A percentile compares a stretch with the other conserved stretches of the same genome.
Conservation (phyloP, 1,140 invertebrate genomes). For the Manduca sexta region DNA sequence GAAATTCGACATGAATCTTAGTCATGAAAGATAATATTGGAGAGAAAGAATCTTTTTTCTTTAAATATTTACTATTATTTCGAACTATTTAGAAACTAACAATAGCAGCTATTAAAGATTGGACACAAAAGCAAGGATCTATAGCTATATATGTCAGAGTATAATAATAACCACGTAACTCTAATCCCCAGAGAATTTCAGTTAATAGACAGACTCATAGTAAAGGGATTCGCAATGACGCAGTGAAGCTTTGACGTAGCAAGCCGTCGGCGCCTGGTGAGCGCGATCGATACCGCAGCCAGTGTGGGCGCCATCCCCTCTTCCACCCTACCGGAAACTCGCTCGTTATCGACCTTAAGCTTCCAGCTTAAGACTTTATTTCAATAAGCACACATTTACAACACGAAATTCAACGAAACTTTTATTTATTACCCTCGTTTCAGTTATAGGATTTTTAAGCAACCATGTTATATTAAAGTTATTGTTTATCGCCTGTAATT, state of each 20-base stretch:
- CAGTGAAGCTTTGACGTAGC: constrained; percentile 47
- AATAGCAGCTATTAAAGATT: too few relatives aligned
- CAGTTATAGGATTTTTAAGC: neutral
- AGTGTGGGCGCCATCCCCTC: constrained; percentile 41
- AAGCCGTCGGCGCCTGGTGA: constrained; percentile 33
- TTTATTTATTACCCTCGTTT: neutral
- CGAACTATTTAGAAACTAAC: too few relatives aligned
- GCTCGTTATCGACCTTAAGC: constrained; percentile 12
- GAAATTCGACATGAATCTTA: too few relatives aligned
- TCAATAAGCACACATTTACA: neutral
- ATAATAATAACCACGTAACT: neutral
- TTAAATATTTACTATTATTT: too few relatives aligned
- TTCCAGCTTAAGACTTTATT: constrained; percentile 1
- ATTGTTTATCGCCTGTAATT: too few relatives aligned
- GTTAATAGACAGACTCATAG: constrained; percentile 8
- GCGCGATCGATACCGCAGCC: constrained; percentile 49
- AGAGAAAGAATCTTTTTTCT: too few relatives aligned
- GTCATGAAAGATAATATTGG: too few relatives aligned
- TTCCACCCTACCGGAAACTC: constrained; percentile 18
- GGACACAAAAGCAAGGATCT: too few relatives aligned
- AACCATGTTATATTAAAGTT: too few relatives aligned
- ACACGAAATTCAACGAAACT: neutral
- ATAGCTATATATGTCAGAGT: too few relatives aligned
- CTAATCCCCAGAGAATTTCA: constrained; percentile 14
- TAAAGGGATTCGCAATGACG: constrained; percentile 45